A percentile compares a stretch with the other conserved stretches of the same genome.
These are phyloP conservation scores for Sipha maydis DNA, from an alignment of 2,888 invertebrate species.

Conservation along the genomic window DNA sequence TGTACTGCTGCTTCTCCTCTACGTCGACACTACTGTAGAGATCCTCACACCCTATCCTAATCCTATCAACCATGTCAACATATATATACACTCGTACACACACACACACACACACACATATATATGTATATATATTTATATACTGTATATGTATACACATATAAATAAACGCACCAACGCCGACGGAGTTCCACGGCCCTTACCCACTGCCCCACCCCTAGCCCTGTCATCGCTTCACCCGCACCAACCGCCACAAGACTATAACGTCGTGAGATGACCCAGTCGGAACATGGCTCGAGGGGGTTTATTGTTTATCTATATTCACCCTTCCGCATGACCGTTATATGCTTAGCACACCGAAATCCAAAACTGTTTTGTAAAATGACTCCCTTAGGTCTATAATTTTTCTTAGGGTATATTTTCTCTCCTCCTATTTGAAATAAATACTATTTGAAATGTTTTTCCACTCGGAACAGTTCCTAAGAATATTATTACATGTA, in stretches of 20 bases:
- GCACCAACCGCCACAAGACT: background rate
- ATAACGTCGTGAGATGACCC: conserved; percentile 26
- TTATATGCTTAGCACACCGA: conserved; percentile 9
- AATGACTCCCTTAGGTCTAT: conserved; percentile 48
- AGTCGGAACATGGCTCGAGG: background rate
- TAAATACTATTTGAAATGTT: conserved; percentile 27
- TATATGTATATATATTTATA: background rate
- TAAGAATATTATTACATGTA: background rate
- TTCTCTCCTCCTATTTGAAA: background rate
- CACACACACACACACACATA: background rate
- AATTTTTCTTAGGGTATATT: conserved; percentile 1
- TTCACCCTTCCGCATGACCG: background rate
- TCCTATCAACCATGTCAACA: background rate
- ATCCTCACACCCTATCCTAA: background rate
- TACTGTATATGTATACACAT: background rate
- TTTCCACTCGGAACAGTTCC: background rate
- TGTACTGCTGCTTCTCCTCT: background rate
- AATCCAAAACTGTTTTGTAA: conserved; percentile 38
- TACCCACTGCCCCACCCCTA: background rate
- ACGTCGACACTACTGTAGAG: background rate
- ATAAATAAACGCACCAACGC: background rate
- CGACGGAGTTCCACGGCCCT: background rate
- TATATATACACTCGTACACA: background rate
- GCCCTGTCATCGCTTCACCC: background rate
- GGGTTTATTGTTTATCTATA: conserved; percentile 42